Evolutionary conservation across 2,888 invertebrate genomes (phyloP).

Genomic region (Ophioninae sp.): DNA sequence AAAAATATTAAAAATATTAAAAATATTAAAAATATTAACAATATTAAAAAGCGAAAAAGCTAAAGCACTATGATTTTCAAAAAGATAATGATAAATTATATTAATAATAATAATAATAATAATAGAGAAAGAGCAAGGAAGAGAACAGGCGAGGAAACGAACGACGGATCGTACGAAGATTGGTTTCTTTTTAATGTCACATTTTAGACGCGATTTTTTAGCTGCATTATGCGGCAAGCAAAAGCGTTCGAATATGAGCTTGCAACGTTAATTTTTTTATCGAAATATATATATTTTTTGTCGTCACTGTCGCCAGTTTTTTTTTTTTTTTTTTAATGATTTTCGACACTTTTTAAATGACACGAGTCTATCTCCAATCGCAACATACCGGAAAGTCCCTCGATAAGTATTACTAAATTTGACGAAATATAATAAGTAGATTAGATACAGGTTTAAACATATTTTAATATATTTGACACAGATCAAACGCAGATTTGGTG

Average conservation of each 20-base stretch:
- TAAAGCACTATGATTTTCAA: too few species aligned
- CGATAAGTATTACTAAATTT: slow-evolving; percentile 3
- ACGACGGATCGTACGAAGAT: not conserved
- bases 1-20: too few species aligned
- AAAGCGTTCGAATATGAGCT: slow-evolving; percentile 54
- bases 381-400: not conserved
- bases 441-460: not conserved
- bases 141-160: not conserved
- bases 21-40: too few species aligned
- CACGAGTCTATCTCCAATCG: not conserved
- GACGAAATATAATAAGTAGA: not conserved
- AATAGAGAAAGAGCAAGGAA: slow-evolving; percentile 5
- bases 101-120: too few species aligned
- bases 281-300: not conserved
- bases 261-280: slow-evolving; percentile 25
- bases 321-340: not conserved
- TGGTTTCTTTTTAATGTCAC: slow-evolving; percentile 1
- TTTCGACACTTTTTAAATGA: not conserved
- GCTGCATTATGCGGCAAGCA: slow-evolving; percentile 61
- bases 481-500: too few species aligned
- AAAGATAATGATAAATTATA: too few species aligned
- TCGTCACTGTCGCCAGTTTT: not conserved
- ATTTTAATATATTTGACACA: not conserved
- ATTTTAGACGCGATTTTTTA: slow-evolving; percentile 50
- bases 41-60: too few species aligned